Evolutionary conservation across 2,113 vertebrate species (phyloP).

Genomic region (Glareola pratincola): DNA sequence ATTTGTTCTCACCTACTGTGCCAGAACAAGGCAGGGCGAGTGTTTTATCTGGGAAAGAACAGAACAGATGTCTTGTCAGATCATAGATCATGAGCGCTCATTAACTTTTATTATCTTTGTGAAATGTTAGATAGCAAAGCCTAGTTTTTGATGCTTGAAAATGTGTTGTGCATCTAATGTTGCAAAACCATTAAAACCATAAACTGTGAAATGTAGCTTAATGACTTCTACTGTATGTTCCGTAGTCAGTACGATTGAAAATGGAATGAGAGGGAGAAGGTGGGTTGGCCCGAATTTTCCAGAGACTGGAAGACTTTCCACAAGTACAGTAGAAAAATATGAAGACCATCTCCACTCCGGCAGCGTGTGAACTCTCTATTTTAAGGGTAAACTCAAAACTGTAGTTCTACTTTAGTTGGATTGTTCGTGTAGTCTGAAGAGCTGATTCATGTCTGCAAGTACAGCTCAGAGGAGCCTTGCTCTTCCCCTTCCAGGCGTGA

Average conservation of each 20-base stretch:
- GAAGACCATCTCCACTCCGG: background rate
- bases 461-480: background rate
- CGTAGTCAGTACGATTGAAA: conserved; percentile 9
- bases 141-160: conserved; percentile 67
- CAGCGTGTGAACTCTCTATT: background rate
- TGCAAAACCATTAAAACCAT: conserved; percentile 65
- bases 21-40: conserved; percentile 48
- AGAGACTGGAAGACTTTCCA: background rate
- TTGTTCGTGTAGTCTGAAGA: background rate
- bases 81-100: conserved; percentile 74
- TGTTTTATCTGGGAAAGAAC: conserved; percentile 65
- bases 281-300: background rate
- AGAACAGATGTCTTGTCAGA: conserved; percentile 76
- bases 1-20: conserved; percentile 64
- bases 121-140: conserved; percentile 74
- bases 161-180: conserved; percentile 65
- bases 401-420: background rate
- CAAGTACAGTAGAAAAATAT: background rate
- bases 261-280: background rate
- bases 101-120: conserved; percentile 81
- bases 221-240: conserved; percentile 21
- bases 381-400: background rate
- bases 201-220: conserved; percentile 62
- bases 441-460: background rate
- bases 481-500: background rate